phyloP scores from a whole-genome alignment of 1,140 invertebrate genomes.

The Caenorhabditis brenneri region DNA sequence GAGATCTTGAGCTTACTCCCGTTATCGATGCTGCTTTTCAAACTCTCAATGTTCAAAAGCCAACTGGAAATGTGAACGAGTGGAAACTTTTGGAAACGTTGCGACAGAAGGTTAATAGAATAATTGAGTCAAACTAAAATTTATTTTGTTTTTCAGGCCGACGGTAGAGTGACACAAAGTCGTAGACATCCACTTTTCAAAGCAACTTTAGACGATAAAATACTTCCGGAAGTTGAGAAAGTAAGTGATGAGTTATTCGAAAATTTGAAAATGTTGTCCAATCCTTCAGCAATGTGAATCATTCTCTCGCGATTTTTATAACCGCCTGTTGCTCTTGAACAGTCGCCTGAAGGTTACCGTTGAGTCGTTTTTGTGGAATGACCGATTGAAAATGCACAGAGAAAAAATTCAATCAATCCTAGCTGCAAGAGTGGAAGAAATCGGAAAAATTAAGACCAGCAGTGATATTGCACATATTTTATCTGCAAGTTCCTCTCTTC shows the following conservation, averaged over 20 bases:
- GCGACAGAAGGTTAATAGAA: conserved; percentile 12
- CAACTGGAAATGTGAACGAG: background rate
- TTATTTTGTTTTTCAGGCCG: background rate
- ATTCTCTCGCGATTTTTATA: conserved; percentile 6
- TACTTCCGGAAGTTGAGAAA: conserved; percentile 10
- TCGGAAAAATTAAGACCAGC: background rate
- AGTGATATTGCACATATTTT: background rate
- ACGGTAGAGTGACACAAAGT: background rate
- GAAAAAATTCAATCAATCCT: conserved; percentile 20
- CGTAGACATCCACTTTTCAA: background rate
- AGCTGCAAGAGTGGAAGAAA: background rate
- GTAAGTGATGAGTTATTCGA: background rate
- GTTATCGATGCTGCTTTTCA: conserved; percentile 3
- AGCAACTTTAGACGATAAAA: background rate
- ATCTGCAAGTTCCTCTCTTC: background rate
- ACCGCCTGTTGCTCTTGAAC: conserved; percentile 10
- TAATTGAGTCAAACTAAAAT: background rate
- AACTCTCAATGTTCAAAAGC: background rate
- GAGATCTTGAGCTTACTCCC: conserved; percentile 5
- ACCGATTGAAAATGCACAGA: background rate
- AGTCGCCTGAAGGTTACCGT: conserved; percentile 15
- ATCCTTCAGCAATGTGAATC: background rate
- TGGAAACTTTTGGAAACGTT: conserved; percentile 29
- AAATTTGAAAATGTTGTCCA: background rate
- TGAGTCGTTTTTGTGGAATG: conserved; percentile 23